A percentile compares a stretch with the other conserved stretches of the same genome.
Evolutionary conservation across 2,888 invertebrate species (phyloP).

Genomic region (Morpho achilles): DNA sequence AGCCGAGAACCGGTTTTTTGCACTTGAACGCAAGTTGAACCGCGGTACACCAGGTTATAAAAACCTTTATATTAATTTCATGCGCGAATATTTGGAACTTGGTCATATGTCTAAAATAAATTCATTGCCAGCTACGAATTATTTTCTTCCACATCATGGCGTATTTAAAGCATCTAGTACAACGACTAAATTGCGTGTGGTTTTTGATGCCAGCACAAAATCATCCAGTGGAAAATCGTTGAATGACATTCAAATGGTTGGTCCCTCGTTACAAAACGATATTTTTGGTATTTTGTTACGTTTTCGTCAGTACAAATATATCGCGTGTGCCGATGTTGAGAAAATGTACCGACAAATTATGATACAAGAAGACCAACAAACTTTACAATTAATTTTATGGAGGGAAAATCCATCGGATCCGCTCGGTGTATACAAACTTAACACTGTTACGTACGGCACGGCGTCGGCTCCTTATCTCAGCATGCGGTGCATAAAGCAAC

Average conservation of each 20-base stretch:
- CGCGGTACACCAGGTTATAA: conserved; percentile 14
- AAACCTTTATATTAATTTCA: conserved; percentile 24
- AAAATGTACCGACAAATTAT: conserved; percentile 32
- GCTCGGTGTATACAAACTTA: conserved; percentile 27
- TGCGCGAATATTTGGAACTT: conserved; percentile 22
- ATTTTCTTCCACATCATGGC: conserved; percentile 27
- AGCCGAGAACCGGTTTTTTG: conserved; percentile 20
- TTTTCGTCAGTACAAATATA: conserved; percentile 27
- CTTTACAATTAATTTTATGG: conserved; percentile 23
- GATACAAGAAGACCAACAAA: conserved; percentile 16
- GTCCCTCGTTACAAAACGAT: conserved; percentile 29
- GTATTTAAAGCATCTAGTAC: conserved; percentile 18
- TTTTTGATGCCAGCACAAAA: conserved; percentile 14
- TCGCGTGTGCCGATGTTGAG: conserved; percentile 29
- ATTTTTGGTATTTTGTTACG: conserved; percentile 30
- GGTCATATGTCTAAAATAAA: conserved; percentile 24
- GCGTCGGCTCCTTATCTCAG: conserved; percentile 38
- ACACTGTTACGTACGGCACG: conserved; percentile 29
- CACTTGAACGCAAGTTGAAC: conserved; percentile 22
- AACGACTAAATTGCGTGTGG: neutral
- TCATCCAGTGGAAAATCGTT: conserved; percentile 19
- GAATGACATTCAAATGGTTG: conserved; percentile 28
- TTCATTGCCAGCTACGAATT: conserved; percentile 10
- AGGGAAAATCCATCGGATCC: conserved; percentile 15
- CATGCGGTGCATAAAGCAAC: conserved; percentile 33